phyloP scores from a whole-genome alignment of 2,113 vertebrate species.

The Centropristis striata region DNA sequence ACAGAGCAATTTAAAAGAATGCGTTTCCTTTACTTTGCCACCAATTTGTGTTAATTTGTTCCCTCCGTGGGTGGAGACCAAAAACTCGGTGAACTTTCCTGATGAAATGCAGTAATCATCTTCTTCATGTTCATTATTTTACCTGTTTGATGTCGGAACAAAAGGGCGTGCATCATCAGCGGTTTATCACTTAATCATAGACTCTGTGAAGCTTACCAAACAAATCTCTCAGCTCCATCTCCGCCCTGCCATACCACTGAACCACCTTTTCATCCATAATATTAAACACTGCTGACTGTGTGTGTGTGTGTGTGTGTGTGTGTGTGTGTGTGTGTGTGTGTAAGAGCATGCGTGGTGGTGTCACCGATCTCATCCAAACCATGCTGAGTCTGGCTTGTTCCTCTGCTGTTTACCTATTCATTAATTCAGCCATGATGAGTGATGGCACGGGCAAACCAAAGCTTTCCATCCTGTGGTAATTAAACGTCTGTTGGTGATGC shows the following conservation, averaged over 20 bases:
- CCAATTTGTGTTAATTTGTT: neutral
- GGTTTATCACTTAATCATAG: constrained; percentile 50
- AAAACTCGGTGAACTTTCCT: neutral
- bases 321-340: constrained; percentile 12
- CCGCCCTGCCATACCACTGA: neutral
- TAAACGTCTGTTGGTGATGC: constrained; percentile 69
- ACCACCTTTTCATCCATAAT: constrained; percentile 54
- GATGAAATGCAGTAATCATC: constrained; percentile 29
- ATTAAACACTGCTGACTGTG: constrained; percentile 49
- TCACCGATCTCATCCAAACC: constrained; percentile 41
- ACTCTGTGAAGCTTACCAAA: constrained; percentile 17
- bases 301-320: neutral
- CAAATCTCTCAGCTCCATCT: constrained; percentile 31
- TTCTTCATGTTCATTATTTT: constrained; percentile 20
- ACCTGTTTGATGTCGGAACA: constrained; percentile 33
- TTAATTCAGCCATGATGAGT: constrained; percentile 76
- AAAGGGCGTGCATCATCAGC: constrained; percentile 27
- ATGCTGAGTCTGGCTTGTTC: constrained; percentile 42
- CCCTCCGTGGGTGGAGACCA: neutral
- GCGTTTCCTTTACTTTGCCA: constrained; percentile 9
- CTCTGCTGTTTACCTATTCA: constrained; percentile 74
- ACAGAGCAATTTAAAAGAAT: neutral
- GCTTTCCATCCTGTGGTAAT: constrained; percentile 72
- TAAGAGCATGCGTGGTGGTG: constrained; percentile 1
- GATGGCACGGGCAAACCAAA: constrained; percentile 52